Base-by-base conservation (phyloP, 2,113 vertebrate species). In the Calyptomena viridis region DNA sequence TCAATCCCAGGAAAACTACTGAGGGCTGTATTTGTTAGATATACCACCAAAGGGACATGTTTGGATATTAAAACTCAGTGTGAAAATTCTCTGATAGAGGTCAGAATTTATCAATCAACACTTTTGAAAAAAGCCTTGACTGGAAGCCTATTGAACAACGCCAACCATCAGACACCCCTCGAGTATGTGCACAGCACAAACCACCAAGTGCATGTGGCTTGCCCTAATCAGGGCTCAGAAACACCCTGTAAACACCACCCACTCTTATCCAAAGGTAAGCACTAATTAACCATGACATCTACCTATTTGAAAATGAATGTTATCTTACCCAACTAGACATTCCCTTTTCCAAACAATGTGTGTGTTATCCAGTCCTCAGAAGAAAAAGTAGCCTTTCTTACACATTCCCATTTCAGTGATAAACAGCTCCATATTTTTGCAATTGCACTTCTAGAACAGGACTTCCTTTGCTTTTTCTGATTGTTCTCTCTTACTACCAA, bases 101-200 rank as follows among this genome's bases (percentile, higher is more conserved):
- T 80, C 63, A 66, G 33, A 84, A 77, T 95, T 84, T 37, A 35
- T 80, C 67, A 62, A 37, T 28, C 31, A 55, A 73, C 14, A 44
- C 8, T 35, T 78, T 3, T 8, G 9, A 12, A 37, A 82, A 64
- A 76, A 22, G 23, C 9, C 66, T 44, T 37, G 15, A 78, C 14
- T 3, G 78, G 25, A 66, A 63, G 24, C 33, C 50, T 14, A 2
- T 24, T 47, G 63, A 84, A 60, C 55, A 66, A 77, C 6, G 52
- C 35, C 49, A 82, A 77, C 73, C 56, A 58, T 68, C 37, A 64
- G 55, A 33, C 15, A 44, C 31, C 23, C 71, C 50, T 12, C 62
- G 22, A 50, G 31, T 8, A 35, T 0, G 9, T 25, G 46, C 3
- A 1, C 2, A 59, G 58, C 1, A 71, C 20, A 58, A 49, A 77